phyloP scores from a whole-genome alignment of 2,888 invertebrate genomes.

The Caenorhabditis zanzibari region DNA sequence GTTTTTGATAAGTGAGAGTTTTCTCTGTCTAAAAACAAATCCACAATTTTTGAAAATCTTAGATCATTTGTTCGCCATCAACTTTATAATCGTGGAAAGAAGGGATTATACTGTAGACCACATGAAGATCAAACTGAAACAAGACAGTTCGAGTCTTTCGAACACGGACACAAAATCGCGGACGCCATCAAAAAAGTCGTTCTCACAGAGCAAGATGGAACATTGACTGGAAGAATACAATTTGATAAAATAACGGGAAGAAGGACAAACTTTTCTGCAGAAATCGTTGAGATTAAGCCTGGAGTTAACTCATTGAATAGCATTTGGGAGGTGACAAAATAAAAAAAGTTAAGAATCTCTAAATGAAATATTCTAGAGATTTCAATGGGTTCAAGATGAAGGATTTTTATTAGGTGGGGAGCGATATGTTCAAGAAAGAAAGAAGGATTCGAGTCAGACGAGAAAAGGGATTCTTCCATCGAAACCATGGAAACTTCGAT shows the following conservation, averaged over 20 bases:
- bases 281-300: slow-evolving; percentile 81
- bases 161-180: slow-evolving; percentile 70
- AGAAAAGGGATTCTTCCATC: slow-evolving; percentile 71
- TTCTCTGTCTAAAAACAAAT: too few species aligned
- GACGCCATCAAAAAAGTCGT: slow-evolving; percentile 73
- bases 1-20: slow-evolving; percentile 70
- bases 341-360: neutral
- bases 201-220: slow-evolving; percentile 75
- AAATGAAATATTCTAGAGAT: slow-evolving; percentile 55
- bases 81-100: slow-evolving; percentile 69
- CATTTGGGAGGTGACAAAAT: slow-evolving; percentile 77
- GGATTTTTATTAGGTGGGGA: slow-evolving; percentile 70
- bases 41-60: neutral
- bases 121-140: slow-evolving; percentile 68
- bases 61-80: slow-evolving; percentile 73
- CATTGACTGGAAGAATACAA: slow-evolving; percentile 82
- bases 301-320: slow-evolving; percentile 80
- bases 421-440: slow-evolving; percentile 65
- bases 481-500: slow-evolving; percentile 74
- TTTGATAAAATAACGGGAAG: slow-evolving; percentile 79
- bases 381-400: slow-evolving; percentile 71
- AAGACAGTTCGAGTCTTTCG: slow-evolving; percentile 72
- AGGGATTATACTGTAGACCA: slow-evolving; percentile 75
- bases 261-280: slow-evolving; percentile 80
- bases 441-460: slow-evolving; percentile 62